Base-by-base conservation (phyloP, 2,797 vertebrate genomes). In the Pelobates cultripes region DNA sequence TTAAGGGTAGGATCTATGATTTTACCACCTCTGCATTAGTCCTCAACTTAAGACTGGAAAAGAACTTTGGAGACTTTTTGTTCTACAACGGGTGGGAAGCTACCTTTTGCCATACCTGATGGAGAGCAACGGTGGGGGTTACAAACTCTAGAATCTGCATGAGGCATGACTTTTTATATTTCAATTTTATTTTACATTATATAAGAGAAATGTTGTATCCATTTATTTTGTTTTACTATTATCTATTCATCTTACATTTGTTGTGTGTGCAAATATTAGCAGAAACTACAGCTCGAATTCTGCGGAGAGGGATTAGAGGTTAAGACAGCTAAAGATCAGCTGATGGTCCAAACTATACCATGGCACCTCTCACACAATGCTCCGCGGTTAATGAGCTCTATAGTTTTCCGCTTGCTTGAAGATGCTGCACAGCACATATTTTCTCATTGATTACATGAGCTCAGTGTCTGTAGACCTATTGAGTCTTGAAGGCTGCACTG, bases 391-490 rank as follows among this genome's bases (percentile, higher is more conserved):
- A 86, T 85, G 73, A 80, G 63, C 79, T 80, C 80, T 7, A 43
- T 84, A 86, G 86, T 88, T 88, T 66, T 75, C 66, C 45, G 9
- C 86, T 88, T 87, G 86, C 79, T 84, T 51, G 10, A 77, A 84
- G 85, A 85, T 86, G 66, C 75, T 77, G 85, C 57, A 61, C 75
- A 84, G 83, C 70, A 84, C 86, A 80, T 88, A 87, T 86, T 86
- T 84, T 63, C 73, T 80, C 77, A 84, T 84, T 79, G 82, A 86
- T 87, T 85, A 42, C 77, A 86, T 72, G 60, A 84, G 82, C 84
- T 87, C 77, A 77, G 84, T 88, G 86, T 86, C 41, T 88, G 88
- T 88, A 81, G 84, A 82, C 83, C 79, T 82, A 73, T 75, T 89
- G 78, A 55, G 83, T 85, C 86, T 86, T 79, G 84, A 79, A 44